Conservation (phyloP, 53 echinoderm and acorn worm species). For the Antedon mediterranea region DNA sequence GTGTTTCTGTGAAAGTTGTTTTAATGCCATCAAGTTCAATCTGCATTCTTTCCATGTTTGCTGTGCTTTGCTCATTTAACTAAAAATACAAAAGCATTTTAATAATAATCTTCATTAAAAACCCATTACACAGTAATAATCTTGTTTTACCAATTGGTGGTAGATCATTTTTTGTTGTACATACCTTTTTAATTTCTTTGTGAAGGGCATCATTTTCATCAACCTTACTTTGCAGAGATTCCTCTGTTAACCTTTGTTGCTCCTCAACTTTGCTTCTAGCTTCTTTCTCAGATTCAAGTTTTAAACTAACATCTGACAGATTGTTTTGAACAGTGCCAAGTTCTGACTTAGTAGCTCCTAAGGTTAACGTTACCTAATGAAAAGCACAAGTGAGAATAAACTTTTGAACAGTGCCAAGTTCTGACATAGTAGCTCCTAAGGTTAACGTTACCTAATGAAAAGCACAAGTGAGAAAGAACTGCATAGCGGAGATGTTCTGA, state of each 20-base stretch:
- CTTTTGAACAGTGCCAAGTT: too few relatives aligned
- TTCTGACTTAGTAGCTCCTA: neutral
- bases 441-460: too few relatives aligned
- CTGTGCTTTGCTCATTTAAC: conserved; percentile 4
- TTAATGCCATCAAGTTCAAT: conserved; percentile 16
- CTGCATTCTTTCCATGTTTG: conserved; percentile 9
- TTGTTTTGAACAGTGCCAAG: neutral
- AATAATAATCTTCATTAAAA: neutral
- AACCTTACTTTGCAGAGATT: neutral
- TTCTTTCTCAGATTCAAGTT: neutral
- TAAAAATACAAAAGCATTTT: neutral
- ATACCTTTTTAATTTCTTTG: conserved; percentile 4
- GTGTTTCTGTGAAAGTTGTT: conserved; percentile 1
- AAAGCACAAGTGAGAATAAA: too few relatives aligned
- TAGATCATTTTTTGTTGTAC: neutral
- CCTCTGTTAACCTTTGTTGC: neutral
- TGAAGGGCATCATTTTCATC: neutral
- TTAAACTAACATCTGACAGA: neutral
- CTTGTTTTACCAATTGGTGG: neutral
- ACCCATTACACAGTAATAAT: too few relatives aligned
- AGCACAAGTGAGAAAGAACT: too few relatives aligned
- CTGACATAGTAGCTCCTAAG: too few relatives aligned
- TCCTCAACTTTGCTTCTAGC: neutral
- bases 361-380: neutral
- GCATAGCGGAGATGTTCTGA: too few relatives aligned